These are phyloP conservation scores for Sisyra terminalis DNA, from an alignment of 2,888 invertebrate species.

Conservation along the genomic window DNA sequence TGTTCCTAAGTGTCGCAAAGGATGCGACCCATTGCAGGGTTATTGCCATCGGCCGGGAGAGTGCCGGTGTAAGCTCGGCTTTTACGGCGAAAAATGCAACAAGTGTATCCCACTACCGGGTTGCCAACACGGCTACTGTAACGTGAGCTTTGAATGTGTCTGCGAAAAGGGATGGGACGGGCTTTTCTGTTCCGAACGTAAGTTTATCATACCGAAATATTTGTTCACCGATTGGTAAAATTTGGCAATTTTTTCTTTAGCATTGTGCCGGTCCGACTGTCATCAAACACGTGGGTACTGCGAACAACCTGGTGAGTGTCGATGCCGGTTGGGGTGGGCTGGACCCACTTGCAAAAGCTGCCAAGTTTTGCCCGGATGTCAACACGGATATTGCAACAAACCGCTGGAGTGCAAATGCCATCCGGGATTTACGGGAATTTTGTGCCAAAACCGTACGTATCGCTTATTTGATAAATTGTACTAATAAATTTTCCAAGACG, in stretches of 20 bases:
- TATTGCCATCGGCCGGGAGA: conserved; percentile 79
- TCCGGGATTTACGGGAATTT: conserved; percentile 79
- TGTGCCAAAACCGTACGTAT: conserved; percentile 72
- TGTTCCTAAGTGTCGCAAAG: conserved; percentile 73
- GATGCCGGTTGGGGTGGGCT: conserved; percentile 82
- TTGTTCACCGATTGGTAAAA: background rate
- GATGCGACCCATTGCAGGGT: conserved; percentile 80
- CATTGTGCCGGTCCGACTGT: conserved; percentile 73
- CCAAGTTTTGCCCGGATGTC: conserved; percentile 77
- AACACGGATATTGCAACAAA: conserved; percentile 76
- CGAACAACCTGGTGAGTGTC: conserved; percentile 70
- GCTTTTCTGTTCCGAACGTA: conserved; percentile 75
- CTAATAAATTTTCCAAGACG: too few relatives aligned
- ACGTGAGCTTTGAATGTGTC: conserved; percentile 71
- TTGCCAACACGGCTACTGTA: conserved; percentile 75
- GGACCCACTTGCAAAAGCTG: conserved; percentile 76
- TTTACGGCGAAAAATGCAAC: conserved; percentile 70
- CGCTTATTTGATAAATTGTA: too few relatives aligned
- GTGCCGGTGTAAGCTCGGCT: conserved; percentile 78
- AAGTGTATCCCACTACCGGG: conserved; percentile 76
- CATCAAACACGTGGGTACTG: conserved; percentile 75
- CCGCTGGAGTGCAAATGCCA: conserved; percentile 82
- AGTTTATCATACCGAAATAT: conserved; percentile 20
- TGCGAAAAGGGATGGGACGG: conserved; percentile 80
- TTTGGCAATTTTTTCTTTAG: conserved; percentile 31